Evolutionary conservation across 92 coral and sea anemone species (phyloP), one percentile per base, ranked within the genome.

Genomic region (Porites lobata): DNA sequence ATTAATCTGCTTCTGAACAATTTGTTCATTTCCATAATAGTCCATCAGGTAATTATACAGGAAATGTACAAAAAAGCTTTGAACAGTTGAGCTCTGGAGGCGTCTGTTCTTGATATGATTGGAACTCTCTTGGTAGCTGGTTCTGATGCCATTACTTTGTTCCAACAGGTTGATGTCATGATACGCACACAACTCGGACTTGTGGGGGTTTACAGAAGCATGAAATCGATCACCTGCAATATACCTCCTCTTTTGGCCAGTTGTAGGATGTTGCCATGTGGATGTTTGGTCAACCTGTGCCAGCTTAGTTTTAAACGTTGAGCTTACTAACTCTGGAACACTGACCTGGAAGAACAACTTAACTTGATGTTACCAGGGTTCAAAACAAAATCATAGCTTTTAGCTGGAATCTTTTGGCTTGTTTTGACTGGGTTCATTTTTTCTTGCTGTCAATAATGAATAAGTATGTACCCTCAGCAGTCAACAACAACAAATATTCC

Each of bases 21-120:
- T 4, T 63, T 7, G 20, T 78, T 78, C 83, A 78, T 78, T 78
- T 65, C 72, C 69, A 62, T 78, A 78, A 15, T 5, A 62, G 47
- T 78, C 82, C 32, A 29, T 29, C 3, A 29, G 32, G 32, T 29
- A 29, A 29, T 29, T 29, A 29, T 29, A 29, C 32, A 77, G 19
- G 69, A 58, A 61, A 26, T 78, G 83, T 0, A 78, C 83, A 78
- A 78, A 78, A 50, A 78, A 78, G 59, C 72, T 14, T 7, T 78
- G 83, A 78, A 78, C 83, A 2, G 83, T 78, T 4, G 83, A 78
- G 72, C 83, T 63, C 21, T 78, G 72, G 17, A 78, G 83, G 32
- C 83, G n/a, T n/a, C n/a, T n/a, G n/a, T n/a, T n/a, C n/a, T n/a
- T n/a, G n/a, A n/a, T n/a, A n/a, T 78, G 57, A n/a, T 78, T 78